Evolutionary conservation across 2,797 vertebrate species (phyloP), one percentile per base, ranked within the genome.

Genomic region (Hypotaenidia philippensis): DNA sequence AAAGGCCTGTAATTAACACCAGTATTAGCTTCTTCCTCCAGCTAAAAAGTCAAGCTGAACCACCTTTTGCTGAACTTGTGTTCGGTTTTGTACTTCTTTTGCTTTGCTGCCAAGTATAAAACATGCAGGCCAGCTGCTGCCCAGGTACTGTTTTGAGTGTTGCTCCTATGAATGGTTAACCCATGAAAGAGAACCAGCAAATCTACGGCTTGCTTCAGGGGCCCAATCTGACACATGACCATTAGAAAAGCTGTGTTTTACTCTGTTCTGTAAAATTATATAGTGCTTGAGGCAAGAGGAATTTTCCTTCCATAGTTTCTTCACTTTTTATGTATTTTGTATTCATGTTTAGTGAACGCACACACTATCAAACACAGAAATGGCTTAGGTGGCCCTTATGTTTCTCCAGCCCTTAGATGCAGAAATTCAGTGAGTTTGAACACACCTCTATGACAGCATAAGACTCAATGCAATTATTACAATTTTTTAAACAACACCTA

Each of bases 21-120:
- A 95, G 55, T 71, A 95, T 96, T 94, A 72, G 68, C 80, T 88
- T 79, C 80, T 83, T 96, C 89, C 85, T 91, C 66, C n/a, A 76
- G 79, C 49, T 72, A 91, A 88, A 92, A 95, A 83, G 82, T 66
- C 79, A 91, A 66, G 34, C 40, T 87, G 27, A 91, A 83, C 44
- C 72, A 93, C 91, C 80, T 93, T 90, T 78, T 78, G 20, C 55
- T 88, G 66, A 63, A 55, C 60, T 78, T 68, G 10, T 23, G 20
- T 15, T 68, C 19, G 9, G 31, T 57, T 64, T 77, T 77, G 7
- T 50, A 55, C 65, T 86, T 72, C 61, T 85, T 91, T 56, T 60
- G 15, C 57, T 87, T 70, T 83, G 68, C 57, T 93, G 59, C 53
- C 49, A 84, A 71, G 34, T 34, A 56, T 19, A 69, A 83, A 70